Evolutionary conservation across 2,888 invertebrate species (phyloP).

Genomic region (Auanema freiburgensis): DNA sequence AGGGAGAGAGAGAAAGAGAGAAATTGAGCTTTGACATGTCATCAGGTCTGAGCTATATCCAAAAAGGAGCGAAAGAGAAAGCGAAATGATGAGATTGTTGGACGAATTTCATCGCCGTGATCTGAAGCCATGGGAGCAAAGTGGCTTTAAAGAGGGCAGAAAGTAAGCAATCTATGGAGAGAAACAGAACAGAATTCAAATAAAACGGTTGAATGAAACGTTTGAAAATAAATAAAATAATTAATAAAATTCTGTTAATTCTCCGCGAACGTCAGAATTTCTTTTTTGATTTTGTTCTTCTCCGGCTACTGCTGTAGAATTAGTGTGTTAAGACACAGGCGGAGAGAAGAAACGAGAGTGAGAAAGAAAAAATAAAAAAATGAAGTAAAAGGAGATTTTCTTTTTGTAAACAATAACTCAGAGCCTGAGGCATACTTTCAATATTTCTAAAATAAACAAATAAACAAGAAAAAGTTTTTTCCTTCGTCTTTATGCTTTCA

Average conservation of each 20-base stretch:
- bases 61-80: conserved; percentile 13
- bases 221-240: conserved; percentile 5
- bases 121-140: conserved; percentile 4
- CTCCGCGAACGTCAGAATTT: too few species aligned
- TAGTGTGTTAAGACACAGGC: too few species aligned
- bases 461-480: too few species aligned
- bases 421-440: too few species aligned
- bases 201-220: neutral
- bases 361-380: neutral
- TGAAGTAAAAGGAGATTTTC: neutral
- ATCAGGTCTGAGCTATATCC: conserved; percentile 8
- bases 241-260: neutral
- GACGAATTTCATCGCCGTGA: too few species aligned
- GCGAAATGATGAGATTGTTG: conserved; percentile 11
- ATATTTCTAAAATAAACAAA: too few species aligned
- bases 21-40: conserved; percentile 1
- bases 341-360: too few species aligned
- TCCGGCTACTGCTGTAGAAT: too few species aligned
- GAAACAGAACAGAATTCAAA: neutral
- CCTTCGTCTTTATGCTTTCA: too few species aligned
- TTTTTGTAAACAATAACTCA: too few species aligned
- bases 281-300: neutral
- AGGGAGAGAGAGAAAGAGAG: conserved; percentile 20
- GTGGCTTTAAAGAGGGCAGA: conserved; percentile 5
- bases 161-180: conserved; percentile 5